Evolutionary conservation across 2,113 vertebrate species (phyloP).

Genomic region (Poeciliopsis turrubarensis): DNA sequence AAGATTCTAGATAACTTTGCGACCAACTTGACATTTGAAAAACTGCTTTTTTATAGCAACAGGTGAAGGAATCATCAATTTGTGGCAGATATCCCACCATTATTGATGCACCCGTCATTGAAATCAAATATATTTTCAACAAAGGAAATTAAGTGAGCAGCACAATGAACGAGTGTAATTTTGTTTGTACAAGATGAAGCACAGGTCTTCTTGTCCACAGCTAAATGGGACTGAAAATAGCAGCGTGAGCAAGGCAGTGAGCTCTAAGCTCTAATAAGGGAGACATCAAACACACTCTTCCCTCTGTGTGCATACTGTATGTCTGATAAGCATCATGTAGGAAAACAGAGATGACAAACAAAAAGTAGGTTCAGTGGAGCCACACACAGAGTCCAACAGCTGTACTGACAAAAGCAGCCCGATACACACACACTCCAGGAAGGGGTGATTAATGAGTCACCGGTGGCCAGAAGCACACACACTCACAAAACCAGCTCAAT

Average conservation of each 20-base stretch:
- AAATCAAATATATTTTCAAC: not conserved
- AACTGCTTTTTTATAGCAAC: not conserved
- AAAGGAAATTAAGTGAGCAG: not conserved
- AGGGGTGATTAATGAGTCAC: slow-evolving; percentile 52
- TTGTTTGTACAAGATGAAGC: not conserved
- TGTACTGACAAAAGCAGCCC: slow-evolving; percentile 53
- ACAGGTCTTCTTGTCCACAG: slow-evolving; percentile 25
- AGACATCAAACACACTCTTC: slow-evolving; percentile 27
- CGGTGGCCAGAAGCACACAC: slow-evolving; percentile 22
- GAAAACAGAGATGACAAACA: slow-evolving; percentile 50
- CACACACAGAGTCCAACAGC: slow-evolving; percentile 49
- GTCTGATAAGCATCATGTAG: slow-evolving; percentile 36
- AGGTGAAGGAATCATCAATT: not conserved
- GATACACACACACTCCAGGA: slow-evolving; percentile 21
- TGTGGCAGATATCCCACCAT: not conserved
- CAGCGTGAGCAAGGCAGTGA: not conserved
- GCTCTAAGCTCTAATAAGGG: slow-evolving; percentile 18
- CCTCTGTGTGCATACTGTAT: slow-evolving; percentile 35
- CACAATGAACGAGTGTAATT: slow-evolving; percentile 4
- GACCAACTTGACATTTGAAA: not conserved
- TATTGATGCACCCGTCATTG: slow-evolving; percentile 2
- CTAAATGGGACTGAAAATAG: slow-evolving; percentile 9
- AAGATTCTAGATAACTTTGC: not conserved
- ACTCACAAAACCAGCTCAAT: not conserved
- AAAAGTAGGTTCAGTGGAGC: slow-evolving; percentile 25